Percentiles rank a stretch among this genome's conserved stretches.
Conservation (phyloP, 2,113 vertebrate species). For the Aix galericulata region DNA sequence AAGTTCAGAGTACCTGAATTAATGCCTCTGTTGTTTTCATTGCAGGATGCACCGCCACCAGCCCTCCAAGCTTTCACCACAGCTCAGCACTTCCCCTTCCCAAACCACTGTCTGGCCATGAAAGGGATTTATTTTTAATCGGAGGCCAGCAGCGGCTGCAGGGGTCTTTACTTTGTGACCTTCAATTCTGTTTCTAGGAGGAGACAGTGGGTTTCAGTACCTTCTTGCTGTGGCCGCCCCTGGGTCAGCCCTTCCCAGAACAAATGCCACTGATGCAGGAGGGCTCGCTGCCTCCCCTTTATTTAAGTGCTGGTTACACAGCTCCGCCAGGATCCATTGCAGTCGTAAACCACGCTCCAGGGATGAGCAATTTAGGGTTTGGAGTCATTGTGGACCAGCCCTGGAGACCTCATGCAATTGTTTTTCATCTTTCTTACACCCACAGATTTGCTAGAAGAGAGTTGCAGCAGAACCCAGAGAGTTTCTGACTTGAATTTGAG, state of each 20-base stretch:
- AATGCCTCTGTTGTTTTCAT: not conserved
- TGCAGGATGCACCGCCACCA: slow-evolving; percentile 5
- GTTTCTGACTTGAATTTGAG: slow-evolving; percentile 25
- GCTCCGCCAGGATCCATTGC: slow-evolving; percentile 3
- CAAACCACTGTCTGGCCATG: slow-evolving; percentile 50
- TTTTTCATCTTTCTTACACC: slow-evolving; percentile 54
- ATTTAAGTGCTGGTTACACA: slow-evolving; percentile 70
- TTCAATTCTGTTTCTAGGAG: slow-evolving; percentile 65
- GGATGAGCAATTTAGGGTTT: slow-evolving; percentile 69
- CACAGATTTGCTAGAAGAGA: slow-evolving; percentile 31
- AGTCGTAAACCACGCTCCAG: slow-evolving; percentile 51
- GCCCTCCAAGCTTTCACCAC: slow-evolving; percentile 13
- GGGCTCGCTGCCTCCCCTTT: slow-evolving; percentile 66
- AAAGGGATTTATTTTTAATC: slow-evolving; percentile 71
- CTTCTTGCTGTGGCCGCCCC: slow-evolving; percentile 69
- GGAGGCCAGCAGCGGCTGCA: slow-evolving; percentile 42
- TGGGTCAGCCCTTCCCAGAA: slow-evolving; percentile 67
- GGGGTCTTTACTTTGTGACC: slow-evolving; percentile 67
- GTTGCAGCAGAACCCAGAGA: slow-evolving; percentile 12
- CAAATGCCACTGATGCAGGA: slow-evolving; percentile 57
- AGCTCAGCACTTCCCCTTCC: slow-evolving; percentile 20
- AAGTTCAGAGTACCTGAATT: not conserved
- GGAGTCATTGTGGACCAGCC: slow-evolving; percentile 47
- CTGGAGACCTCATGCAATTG: slow-evolving; percentile 55
- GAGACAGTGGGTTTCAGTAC: slow-evolving; percentile 77